Percentiles rank a stretch among this genome's conserved stretches.
These are phyloP conservation scores for Esperia sulphurella DNA, from an alignment of 2,888 invertebrate species.

Conservation along the genomic window DNA sequence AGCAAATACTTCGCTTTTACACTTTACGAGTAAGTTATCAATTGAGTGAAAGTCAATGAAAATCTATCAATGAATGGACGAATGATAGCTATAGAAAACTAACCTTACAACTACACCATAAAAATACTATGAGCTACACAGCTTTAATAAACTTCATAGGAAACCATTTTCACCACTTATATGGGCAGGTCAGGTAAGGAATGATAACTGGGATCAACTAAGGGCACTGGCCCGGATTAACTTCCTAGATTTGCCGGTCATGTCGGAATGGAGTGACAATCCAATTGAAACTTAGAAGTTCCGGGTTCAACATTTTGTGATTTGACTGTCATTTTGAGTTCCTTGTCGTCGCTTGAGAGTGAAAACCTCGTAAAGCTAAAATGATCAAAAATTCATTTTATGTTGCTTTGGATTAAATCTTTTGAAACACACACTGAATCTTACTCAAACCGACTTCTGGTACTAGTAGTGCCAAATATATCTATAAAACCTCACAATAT, in stretches of 20 bases:
- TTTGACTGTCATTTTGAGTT: no score
- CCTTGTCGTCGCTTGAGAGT: no score
- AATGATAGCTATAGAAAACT: not conserved
- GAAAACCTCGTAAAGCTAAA: no score
- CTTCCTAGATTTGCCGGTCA: not conserved
- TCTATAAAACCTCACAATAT: no score
- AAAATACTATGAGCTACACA: slow-evolving; percentile 22
- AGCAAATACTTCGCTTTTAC: slow-evolving; percentile 15
- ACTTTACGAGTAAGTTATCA: no score
- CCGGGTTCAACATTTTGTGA: not conserved
- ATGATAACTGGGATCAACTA: slow-evolving; percentile 22
- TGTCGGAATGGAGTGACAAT: not conserved
- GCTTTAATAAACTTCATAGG: slow-evolving; percentile 25
- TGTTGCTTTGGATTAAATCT: no score
- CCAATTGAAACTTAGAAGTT: not conserved
- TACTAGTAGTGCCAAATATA: no score
- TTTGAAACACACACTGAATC: no score
- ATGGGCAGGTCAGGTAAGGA: slow-evolving; percentile 30
- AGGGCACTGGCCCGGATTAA: slow-evolving; percentile 25
- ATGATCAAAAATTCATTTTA: no score
- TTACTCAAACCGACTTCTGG: no score
- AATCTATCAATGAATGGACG: slow-evolving; percentile 30
- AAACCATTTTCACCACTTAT: slow-evolving; percentile 40
- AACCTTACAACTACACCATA: slow-evolving; percentile 10
- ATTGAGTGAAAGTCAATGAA: slow-evolving; percentile 42